phyloP scores from a whole-genome alignment of 2,888 invertebrate genomes.

The Protophormia terraenovae region DNA sequence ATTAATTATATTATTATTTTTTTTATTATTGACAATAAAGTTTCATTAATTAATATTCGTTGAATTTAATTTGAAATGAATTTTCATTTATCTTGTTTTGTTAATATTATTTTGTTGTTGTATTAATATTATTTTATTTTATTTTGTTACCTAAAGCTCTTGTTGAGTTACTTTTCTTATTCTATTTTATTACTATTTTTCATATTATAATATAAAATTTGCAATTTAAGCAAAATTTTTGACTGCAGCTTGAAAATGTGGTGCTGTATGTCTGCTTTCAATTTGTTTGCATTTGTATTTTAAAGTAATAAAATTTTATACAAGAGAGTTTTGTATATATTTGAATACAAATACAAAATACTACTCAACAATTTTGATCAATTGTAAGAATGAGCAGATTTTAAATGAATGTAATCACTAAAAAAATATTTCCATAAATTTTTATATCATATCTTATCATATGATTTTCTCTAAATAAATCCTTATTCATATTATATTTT shows the following conservation, averaged over 20 bases:
- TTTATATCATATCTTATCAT: no score
- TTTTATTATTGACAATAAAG: no score
- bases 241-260: background rate
- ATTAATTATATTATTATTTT: no score
- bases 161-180: background rate
- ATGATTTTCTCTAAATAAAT: no score
- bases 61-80: no score
- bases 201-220: background rate
- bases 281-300: conserved; percentile 24
- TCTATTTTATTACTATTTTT: background rate
- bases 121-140: background rate
- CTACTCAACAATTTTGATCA: background rate
- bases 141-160: background rate
- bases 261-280: background rate
- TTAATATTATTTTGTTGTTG: background rate
- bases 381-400: background rate
- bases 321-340: background rate
- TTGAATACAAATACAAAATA: conserved; percentile 2
- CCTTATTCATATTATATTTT: no score
- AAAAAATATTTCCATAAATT: background rate
- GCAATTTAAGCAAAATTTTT: background rate
- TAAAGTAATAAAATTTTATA: background rate
- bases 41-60: no score
- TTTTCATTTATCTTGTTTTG: no score
- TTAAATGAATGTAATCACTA: background rate